phyloP scores from a whole-genome alignment of 1,140 invertebrate species.

The Drosophila punjabiensis region DNA sequence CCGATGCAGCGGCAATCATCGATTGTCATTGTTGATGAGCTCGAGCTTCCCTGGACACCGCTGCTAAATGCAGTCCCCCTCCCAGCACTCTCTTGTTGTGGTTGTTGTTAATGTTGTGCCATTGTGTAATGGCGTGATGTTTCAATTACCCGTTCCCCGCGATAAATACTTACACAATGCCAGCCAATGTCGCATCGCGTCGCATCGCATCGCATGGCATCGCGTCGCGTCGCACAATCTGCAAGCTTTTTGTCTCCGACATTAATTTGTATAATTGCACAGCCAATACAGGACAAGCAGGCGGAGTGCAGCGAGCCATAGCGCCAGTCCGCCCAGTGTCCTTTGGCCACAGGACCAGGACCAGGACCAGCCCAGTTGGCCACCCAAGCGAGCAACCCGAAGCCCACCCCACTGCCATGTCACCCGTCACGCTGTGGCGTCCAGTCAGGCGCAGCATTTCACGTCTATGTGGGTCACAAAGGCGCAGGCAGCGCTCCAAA shows the following conservation, averaged over 20 bases:
- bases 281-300: constrained; percentile 49
- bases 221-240: constrained; percentile 48
- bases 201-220: not conserved
- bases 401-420: not conserved
- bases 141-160: constrained; percentile 37
- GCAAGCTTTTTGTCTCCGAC: constrained; percentile 56
- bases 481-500: constrained; percentile 14
- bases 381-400: not conserved
- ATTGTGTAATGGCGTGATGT: constrained; percentile 50
- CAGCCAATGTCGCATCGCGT: constrained; percentile 4
- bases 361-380: not conserved
- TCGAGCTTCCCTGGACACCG: not conserved
- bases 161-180: constrained; percentile 22
- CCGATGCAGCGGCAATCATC: constrained; percentile 32
- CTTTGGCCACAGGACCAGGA: not conserved
- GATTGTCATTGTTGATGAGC: constrained; percentile 45
- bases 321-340: constrained; percentile 20
- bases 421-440: constrained; percentile 23
- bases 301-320: constrained; percentile 37
- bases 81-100: not conserved
- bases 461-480: constrained; percentile 64
- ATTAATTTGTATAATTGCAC: constrained; percentile 79
- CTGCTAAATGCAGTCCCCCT: constrained; percentile 2
- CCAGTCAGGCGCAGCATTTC: constrained; percentile 53
- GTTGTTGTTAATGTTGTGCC: constrained; percentile 15